Conservation (phyloP, 1,140 invertebrate genomes). For the Bombyx mandarina region DNA sequence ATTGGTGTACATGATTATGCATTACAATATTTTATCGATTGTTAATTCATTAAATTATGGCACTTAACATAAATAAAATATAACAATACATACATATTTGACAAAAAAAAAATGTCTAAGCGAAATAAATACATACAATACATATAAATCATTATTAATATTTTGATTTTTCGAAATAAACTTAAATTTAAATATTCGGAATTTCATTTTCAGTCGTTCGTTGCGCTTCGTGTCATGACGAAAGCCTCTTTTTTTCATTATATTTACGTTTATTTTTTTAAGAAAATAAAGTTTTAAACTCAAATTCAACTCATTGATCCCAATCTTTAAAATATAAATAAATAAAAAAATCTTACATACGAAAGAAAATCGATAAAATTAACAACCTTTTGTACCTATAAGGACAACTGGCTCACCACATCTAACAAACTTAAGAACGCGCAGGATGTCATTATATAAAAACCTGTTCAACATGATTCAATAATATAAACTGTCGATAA, state of each 20-base stretch:
- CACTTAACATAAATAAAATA: constrained; percentile 66
- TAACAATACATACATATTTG: constrained; percentile 52
- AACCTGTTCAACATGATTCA: constrained; percentile 47
- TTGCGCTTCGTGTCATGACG: constrained; percentile 49
- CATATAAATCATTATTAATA: constrained; percentile 16
- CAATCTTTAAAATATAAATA: constrained; percentile 60
- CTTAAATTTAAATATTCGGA: constrained; percentile 61
- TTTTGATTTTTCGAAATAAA: constrained; percentile 48
- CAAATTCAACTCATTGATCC: constrained; percentile 64
- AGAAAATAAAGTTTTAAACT: constrained; percentile 61
- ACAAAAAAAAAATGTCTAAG: constrained; percentile 38
- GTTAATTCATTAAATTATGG: constrained; percentile 70
- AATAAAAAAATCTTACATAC: constrained; percentile 34
- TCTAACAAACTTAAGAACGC: constrained; percentile 40
- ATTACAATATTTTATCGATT: constrained; percentile 66
- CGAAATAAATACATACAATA: constrained; percentile 22
- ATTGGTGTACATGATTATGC: constrained; percentile 70
- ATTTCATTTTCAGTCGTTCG: constrained; percentile 69
- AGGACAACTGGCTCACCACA: constrained; percentile 56
- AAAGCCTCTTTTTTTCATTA: constrained; percentile 53
- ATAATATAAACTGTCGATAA: constrained; percentile 65
- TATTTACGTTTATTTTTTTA: constrained; percentile 50
- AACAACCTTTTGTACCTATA: constrained; percentile 60
- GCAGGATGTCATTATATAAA: constrained; percentile 58
- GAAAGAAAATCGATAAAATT: constrained; percentile 26